Evolutionary conservation across 2,888 invertebrate genomes (phyloP).

Genomic region (Clepsis dumicolana): DNA sequence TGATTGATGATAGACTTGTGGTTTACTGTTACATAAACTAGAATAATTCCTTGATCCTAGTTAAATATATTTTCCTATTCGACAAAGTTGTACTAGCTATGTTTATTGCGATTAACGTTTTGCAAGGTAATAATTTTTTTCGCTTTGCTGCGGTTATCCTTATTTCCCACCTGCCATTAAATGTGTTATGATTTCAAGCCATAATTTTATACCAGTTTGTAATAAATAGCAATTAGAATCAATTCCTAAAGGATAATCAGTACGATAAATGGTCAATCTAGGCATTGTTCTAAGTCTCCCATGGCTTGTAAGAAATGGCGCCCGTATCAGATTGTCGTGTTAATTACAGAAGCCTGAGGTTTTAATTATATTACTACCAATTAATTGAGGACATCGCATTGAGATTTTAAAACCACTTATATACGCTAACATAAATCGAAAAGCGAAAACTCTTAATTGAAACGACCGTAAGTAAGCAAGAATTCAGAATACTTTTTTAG

Average conservation of each 20-base stretch:
- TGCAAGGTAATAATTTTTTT: conserved; percentile 23
- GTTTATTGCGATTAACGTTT: conserved; percentile 5
- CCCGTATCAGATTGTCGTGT: background rate
- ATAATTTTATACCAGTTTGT: conserved; percentile 5
- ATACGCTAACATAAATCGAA: background rate
- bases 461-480: no score
- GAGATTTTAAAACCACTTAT: background rate
- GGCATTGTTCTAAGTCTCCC: conserved; percentile 31
- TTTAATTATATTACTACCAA: conserved; percentile 17
- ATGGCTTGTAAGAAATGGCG: conserved; percentile 9
- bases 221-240: conserved; percentile 1
- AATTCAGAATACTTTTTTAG: no score
- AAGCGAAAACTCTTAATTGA: no score
- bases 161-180: background rate
- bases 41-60: background rate
- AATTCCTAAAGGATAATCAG: conserved; percentile 18
- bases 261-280: conserved; percentile 23
- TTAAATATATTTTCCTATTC: conserved; percentile 27
- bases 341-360: conserved; percentile 3
- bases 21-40: background rate
- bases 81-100: conserved; percentile 1
- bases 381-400: conserved; percentile 16
- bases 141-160: conserved; percentile 15
- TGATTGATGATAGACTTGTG: background rate
- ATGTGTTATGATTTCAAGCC: background rate